phyloP scores from a whole-genome alignment of 2,888 invertebrate genomes.

The Lamellibrachia satsuma region DNA sequence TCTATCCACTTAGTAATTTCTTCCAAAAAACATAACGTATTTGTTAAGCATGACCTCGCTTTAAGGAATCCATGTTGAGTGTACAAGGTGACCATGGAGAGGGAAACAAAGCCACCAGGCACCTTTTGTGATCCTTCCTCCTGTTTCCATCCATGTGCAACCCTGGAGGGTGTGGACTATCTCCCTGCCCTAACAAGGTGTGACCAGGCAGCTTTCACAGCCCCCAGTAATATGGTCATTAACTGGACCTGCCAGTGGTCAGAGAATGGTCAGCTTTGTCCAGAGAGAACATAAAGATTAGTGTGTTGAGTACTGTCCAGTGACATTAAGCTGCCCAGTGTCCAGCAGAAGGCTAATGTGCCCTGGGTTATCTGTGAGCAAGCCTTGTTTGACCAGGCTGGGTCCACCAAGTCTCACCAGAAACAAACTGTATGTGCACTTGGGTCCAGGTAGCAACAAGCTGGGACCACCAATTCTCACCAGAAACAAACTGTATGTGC shows the following conservation, averaged over 20 bases:
- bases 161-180: conserved; percentile 3
- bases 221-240: background rate
- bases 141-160: background rate
- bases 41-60: too few species aligned
- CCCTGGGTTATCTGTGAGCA: too few species aligned
- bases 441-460: too few species aligned
- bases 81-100: background rate
- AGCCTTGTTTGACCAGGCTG: too few species aligned
- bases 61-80: too few species aligned
- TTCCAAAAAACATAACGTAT: too few species aligned
- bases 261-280: background rate
- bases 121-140: background rate
- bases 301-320: background rate
- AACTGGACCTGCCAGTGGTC: background rate
- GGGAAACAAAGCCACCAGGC: background rate
- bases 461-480: too few species aligned
- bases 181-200: conserved; percentile 6
- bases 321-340: background rate
- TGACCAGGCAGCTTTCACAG: background rate
- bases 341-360: background rate
- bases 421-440: too few species aligned
- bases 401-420: too few species aligned
- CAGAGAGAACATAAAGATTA: background rate
- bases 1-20: too few species aligned
- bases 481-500: too few species aligned